Base-by-base conservation (phyloP, 2,888 invertebrate species). In the Protophormia terraenovae region DNA sequence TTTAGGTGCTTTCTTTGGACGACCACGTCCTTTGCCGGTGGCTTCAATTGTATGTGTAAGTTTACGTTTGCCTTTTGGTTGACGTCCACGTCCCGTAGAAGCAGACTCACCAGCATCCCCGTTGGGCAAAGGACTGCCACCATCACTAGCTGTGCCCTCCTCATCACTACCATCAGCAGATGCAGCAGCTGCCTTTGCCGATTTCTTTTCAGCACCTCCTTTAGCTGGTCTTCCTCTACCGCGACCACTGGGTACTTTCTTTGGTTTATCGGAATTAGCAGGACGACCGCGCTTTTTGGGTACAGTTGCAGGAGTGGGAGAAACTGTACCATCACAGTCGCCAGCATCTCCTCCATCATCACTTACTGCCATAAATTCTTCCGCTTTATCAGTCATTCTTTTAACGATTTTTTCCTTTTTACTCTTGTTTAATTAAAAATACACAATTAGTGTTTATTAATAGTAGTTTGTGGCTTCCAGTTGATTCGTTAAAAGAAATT, bases 201-300 rank as follows among this genome's bases (percentile, higher is more conserved):
- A 4, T 14, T 69, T 71, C 53, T 79, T 72, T 16, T 45, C 38
- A 27, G 4, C 27, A n/a, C 7, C 41, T 3, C 19, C 66, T 72
- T 88, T 90, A 64, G 87, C 29, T 10, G 87, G 89, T 32, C 89
- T 79, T n/a, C 90, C 90, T 27, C 89, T 87, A 16, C 89, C 89
- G 32, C 87, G 86, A 3, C 86, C 87, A 27, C 72, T 64, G 79
- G 58, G 4, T 19, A n/a, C 4, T 71, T 82, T 86, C 72, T 86
- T 83, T 19, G 77, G 81, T 50, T 87, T 87, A 22, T 88, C 87
- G 7, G 81, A 71, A 69, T 89, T 88, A 4, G 89, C 14, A 6
- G 91, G 90, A 24, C 91, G 90, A 14, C 90, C 90, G 45, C 90
- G 90, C 60, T 90, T 91, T 86, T 89, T 90, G 4, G 89, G 90